Percentiles rank a stretch among this genome's conserved stretches.
Evolutionary conservation across 2,797 vertebrate species (phyloP).

Genomic region (Chlorospingus flavigularis): DNA sequence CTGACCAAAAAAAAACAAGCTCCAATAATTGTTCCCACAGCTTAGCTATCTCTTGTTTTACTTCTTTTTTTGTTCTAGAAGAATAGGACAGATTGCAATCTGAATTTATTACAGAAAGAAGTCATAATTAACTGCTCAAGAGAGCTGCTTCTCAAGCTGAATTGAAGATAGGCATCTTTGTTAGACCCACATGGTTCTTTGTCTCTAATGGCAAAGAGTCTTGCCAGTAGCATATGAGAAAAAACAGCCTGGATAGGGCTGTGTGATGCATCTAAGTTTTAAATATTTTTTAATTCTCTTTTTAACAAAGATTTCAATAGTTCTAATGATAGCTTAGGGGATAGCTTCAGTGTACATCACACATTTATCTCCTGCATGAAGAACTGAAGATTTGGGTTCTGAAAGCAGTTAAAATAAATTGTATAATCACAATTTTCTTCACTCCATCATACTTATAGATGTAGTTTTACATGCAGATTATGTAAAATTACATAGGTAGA

Average conservation of each 20-base stretch:
- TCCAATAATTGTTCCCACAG: not conserved
- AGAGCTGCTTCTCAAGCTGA: not conserved
- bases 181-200: not conserved
- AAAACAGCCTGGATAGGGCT: not conserved
- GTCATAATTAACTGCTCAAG: not conserved
- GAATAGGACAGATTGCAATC: conserved; percentile 29
- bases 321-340: not conserved
- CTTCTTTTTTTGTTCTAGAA: not conserved
- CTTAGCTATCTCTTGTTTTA: not conserved
- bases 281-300: not conserved
- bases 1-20: not conserved
- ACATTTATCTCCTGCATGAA: not conserved
- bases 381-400: not conserved
- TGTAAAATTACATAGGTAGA: not conserved
- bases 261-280: not conserved
- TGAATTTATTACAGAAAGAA: conserved; percentile 13
- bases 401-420: not conserved
- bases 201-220: not conserved
- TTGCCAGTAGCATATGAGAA: not conserved
- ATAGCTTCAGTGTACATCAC: not conserved
- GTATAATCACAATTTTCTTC: not conserved
- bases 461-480: not conserved
- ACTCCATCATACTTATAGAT: not conserved
- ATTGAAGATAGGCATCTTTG: conserved; percentile 24
- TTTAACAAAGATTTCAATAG: not conserved